Conservation (phyloP, 1,140 invertebrate species). For the Achatina immaculata region DNA sequence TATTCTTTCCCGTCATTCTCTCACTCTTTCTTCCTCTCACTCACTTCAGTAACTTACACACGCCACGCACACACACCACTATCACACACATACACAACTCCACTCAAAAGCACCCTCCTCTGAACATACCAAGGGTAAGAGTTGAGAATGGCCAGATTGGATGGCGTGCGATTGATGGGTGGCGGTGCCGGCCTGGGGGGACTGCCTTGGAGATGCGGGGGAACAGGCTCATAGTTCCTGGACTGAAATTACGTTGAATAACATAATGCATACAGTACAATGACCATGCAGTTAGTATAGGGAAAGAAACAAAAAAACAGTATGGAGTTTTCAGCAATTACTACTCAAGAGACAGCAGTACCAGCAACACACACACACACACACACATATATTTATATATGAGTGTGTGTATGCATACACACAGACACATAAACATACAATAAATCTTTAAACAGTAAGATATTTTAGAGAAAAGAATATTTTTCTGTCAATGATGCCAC, state of each 20-base stretch:
- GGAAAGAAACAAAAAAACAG: background rate
- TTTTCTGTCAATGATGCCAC: too few species aligned
- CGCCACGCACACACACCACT: background rate
- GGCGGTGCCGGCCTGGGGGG: background rate
- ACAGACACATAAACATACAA: too few species aligned
- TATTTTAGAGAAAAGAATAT: too few species aligned
- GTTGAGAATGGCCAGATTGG: slow-evolving; percentile 18
- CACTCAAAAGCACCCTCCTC: background rate
- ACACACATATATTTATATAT: too few species aligned
- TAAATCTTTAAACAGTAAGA: too few species aligned
- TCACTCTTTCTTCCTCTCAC: too few species aligned
- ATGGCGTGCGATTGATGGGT: background rate
- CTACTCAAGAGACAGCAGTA: too few species aligned
- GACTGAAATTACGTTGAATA: background rate
- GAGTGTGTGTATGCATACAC: too few species aligned
- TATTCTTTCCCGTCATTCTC: too few species aligned
- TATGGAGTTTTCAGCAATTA: too few species aligned
- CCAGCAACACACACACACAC: too few species aligned
- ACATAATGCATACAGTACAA: slow-evolving; percentile 17
- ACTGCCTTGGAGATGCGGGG: background rate
- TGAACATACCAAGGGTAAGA: slow-evolving; percentile 39
- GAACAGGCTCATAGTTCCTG: background rate
- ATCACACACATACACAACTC: background rate
- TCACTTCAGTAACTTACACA: too few species aligned
- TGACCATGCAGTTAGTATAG: slow-evolving; percentile 2